Percentiles rank a stretch among this genome's conserved stretches.
Conservation (phyloP, 2,113 vertebrate species). For the Pao palembangensis region DNA sequence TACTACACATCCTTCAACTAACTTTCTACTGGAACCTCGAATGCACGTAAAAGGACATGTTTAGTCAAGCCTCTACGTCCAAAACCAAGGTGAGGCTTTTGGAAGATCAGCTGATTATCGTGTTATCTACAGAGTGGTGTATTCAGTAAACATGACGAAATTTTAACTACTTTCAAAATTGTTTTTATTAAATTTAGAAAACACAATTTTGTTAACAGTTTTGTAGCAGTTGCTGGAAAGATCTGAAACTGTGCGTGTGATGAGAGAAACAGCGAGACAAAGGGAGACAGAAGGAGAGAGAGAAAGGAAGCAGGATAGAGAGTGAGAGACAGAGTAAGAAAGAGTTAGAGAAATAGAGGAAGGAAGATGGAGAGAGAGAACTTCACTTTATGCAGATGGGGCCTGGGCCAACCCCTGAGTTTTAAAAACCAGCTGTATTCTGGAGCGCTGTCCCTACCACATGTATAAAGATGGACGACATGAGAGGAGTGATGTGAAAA, state of each 20-base stretch:
- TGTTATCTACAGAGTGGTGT: no score
- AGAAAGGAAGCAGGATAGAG: background rate
- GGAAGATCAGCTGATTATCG: no score
- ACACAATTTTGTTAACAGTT: slow-evolving; percentile 77
- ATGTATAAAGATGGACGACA: no score
- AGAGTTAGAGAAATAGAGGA: background rate
- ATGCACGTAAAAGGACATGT: no score
- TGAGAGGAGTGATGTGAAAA: no score
- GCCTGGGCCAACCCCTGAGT: slow-evolving; percentile 76
- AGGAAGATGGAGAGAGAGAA: background rate
- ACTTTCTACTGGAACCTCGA: no score
- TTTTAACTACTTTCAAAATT: slow-evolving; percentile 70
- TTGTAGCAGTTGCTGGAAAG: slow-evolving; percentile 78
- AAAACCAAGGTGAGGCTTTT: no score
- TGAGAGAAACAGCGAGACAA: slow-evolving; percentile 3
- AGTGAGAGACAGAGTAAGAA: background rate
- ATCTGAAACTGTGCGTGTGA: slow-evolving; percentile 59
- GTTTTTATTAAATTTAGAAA: slow-evolving; percentile 85
- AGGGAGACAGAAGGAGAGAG: background rate
- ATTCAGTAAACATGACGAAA: slow-evolving; percentile 30
- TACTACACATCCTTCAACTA: no score
- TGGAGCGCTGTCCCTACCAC: slow-evolving; percentile 15
- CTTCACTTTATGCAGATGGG: slow-evolving; percentile 37
- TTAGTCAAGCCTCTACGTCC: no score
- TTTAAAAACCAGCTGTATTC: slow-evolving; percentile 65